Evolutionary conservation across 30 jellyfish, hydroid and myxozoan genomes (phyloP).

Genomic region (Aurelia sp.): DNA sequence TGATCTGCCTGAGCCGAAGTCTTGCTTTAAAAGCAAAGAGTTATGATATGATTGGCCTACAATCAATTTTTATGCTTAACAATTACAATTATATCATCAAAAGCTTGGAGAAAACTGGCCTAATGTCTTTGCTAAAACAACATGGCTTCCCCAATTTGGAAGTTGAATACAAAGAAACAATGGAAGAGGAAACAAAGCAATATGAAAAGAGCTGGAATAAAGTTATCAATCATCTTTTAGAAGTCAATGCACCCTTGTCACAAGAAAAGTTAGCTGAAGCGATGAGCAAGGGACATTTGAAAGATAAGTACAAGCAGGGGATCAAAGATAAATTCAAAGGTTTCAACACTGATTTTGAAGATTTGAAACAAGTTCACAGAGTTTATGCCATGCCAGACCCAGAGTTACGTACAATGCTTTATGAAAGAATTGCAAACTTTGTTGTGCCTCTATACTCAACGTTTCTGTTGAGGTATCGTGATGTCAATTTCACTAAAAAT

Average conservation of each 20-base stretch:
- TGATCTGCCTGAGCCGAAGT: slow-evolving; percentile 73
- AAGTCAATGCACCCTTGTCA: slow-evolving; percentile 75
- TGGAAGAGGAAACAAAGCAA: slow-evolving; percentile 77
- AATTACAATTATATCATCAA: slow-evolving; percentile 87
- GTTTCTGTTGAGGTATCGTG: slow-evolving; percentile 94
- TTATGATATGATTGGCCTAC: slow-evolving; percentile 88
- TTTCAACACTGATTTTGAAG: slow-evolving; percentile 95
- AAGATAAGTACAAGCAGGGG: slow-evolving; percentile 94
- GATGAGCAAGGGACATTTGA: slow-evolving; percentile 85
- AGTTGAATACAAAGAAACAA: slow-evolving; percentile 82
- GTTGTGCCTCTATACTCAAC: slow-evolving; percentile 81
- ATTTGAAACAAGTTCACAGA: slow-evolving; percentile 85
- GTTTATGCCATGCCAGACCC: slow-evolving; percentile 92
- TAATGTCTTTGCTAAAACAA: slow-evolving; percentile 76
- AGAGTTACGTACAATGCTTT: slow-evolving; percentile 62
- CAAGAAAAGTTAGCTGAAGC: slow-evolving; percentile 89
- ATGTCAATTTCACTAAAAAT: slow-evolving; percentile 91
- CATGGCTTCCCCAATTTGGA: slow-evolving; percentile 81
- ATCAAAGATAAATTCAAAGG: slow-evolving; percentile 98
- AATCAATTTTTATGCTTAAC: slow-evolving; percentile 89
- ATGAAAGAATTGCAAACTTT: slow-evolving; percentile 56
- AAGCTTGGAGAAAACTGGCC: slow-evolving; percentile 89
- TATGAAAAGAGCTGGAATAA: slow-evolving; percentile 90
- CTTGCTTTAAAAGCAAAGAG: slow-evolving; percentile 77
- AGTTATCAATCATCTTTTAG: slow-evolving; percentile 82